Percentiles rank a stretch among this genome's conserved stretches.
Conservation (phyloP, 2,797 vertebrate species). For the Jordanella pulchra region DNA sequence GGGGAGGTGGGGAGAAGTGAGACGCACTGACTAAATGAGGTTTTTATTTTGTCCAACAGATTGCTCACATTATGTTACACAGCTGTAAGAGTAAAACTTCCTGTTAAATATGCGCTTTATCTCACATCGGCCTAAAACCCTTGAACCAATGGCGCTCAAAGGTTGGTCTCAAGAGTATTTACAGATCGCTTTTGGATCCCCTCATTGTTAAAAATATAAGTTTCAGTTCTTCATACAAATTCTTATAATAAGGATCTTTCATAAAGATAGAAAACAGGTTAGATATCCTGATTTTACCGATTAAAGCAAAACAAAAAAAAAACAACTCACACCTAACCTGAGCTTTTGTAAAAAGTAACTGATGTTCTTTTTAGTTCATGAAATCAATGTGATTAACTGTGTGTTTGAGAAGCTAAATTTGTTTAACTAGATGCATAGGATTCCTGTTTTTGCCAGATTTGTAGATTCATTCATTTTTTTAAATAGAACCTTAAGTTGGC, state of each 20-base stretch:
- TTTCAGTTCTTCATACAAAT: not conserved
- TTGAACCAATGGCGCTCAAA: not conserved
- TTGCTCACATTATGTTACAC: conserved; percentile 63
- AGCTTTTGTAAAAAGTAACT: not conserved
- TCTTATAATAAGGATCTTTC: not conserved
- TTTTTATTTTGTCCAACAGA: conserved; percentile 73
- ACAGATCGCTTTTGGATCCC: not conserved
- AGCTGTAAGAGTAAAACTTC: conserved; percentile 50
- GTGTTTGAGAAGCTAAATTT: not conserved
- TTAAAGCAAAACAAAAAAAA: not conserved
- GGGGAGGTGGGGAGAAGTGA: conserved; percentile 25
- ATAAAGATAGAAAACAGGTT: not conserved
- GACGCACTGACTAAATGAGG: conserved; percentile 67
- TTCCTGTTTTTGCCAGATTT: too few species aligned
- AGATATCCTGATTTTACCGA: not conserved
- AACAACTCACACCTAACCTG: not conserved
- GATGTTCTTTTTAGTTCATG: not conserved
- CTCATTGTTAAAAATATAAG: too few species aligned
- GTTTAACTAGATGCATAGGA: not conserved
- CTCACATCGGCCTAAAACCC: not conserved
- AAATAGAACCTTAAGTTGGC: not conserved
- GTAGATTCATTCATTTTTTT: not conserved
- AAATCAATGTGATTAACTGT: not conserved
- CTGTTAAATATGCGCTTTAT: conserved; percentile 29
- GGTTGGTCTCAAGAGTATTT: too few species aligned